phyloP scores from a whole-genome alignment of 2,113 vertebrate genomes.

The Thunnus maccoyii region DNA sequence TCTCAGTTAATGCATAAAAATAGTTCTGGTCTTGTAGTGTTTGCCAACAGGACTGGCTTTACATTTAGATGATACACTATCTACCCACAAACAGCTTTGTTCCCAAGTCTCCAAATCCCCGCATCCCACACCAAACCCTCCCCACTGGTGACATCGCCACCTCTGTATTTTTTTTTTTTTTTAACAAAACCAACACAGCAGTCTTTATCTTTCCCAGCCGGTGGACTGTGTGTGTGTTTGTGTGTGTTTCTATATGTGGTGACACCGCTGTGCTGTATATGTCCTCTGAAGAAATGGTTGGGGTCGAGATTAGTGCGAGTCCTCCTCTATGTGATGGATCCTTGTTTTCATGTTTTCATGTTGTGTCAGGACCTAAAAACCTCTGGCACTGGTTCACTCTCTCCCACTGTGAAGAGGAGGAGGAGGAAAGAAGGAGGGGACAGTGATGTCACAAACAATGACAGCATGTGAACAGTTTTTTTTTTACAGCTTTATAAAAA shows the following conservation, averaged over 20 bases:
- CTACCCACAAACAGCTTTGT: not conserved
- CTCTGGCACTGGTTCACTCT: not conserved
- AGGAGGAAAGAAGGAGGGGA: not conserved
- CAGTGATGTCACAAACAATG: not conserved
- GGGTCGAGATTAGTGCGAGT: not conserved
- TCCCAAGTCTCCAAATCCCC: conserved; percentile 9
- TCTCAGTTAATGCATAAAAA: not conserved
- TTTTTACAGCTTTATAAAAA: too few relatives aligned
- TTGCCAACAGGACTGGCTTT: too few relatives aligned
- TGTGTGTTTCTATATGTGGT: not conserved
- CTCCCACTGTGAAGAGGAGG: not conserved
- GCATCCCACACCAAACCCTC: not conserved
- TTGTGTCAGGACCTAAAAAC: not conserved
- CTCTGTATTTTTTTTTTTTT: not conserved
- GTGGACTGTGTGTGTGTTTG: conserved; percentile 11
- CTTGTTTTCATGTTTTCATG: not conserved
- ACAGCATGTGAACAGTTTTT: not conserved
- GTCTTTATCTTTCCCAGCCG: not conserved
- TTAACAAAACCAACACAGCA: conserved; percentile 2
- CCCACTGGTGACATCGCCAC: not conserved
- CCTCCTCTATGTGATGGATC: conserved; percentile 8
- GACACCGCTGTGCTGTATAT: conserved; percentile 43
- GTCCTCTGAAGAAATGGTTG: conserved; percentile 53
- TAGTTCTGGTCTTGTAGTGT: not conserved
- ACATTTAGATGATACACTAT: not conserved